Conservation (phyloP, 1,140 invertebrate species). For the Aphidius gifuensis region DNA sequence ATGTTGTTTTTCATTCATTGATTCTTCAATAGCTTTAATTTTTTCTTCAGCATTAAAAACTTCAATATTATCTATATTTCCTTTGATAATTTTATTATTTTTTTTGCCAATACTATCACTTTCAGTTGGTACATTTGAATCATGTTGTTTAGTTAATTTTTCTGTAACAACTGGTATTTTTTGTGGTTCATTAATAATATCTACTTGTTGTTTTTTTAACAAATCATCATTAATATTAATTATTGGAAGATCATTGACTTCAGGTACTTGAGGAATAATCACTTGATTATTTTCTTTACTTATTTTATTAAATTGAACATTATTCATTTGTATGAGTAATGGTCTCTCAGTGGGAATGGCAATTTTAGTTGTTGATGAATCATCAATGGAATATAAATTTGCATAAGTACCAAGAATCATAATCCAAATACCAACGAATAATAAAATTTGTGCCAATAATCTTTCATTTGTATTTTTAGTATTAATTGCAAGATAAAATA, state of each 20-base stretch:
- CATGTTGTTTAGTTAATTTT: too few species aligned
- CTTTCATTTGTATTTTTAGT: slow-evolving; percentile 73
- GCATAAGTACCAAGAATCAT: slow-evolving; percentile 85
- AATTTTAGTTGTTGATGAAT: slow-evolving; percentile 45
- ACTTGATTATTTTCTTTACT: slow-evolving; percentile 32
- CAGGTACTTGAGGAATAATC: slow-evolving; percentile 15
- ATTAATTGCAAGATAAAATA: slow-evolving; percentile 69
- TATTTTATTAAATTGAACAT: slow-evolving; percentile 41
- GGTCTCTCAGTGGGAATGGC: slow-evolving; percentile 35
- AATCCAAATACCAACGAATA: slow-evolving; percentile 74
- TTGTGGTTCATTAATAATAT: not conserved
- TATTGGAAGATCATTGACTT: not conserved
- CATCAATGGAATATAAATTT: slow-evolving; percentile 74
- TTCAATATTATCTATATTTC: slow-evolving; percentile 23
- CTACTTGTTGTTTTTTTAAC: slow-evolving; percentile 29
- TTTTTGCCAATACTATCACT: not conserved
- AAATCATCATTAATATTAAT: slow-evolving; percentile 2
- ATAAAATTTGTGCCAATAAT: slow-evolving; percentile 68
- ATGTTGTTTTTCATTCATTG: slow-evolving; percentile 34
- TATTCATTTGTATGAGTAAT: slow-evolving; percentile 42
- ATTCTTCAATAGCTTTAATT: slow-evolving; percentile 49
- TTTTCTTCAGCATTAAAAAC: slow-evolving; percentile 41
- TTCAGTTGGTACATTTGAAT: not conserved
- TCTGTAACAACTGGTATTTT: not conserved
- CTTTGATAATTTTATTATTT: not conserved